phyloP scores from a whole-genome alignment of 2,113 vertebrate genomes.

The Murina feae region DNA sequence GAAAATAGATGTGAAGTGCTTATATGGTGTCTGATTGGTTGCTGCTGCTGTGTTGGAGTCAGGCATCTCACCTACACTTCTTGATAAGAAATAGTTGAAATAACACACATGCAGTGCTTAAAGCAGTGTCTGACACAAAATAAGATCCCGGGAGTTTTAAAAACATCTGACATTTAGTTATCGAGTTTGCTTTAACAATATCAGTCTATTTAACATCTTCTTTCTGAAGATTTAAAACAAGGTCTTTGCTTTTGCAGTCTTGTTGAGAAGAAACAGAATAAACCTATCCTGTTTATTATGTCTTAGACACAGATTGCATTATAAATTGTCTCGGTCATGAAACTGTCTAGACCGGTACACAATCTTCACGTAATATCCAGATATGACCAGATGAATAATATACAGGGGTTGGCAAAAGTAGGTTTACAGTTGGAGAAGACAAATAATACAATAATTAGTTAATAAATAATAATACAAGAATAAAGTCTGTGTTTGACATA shows the following conservation, averaged over 20 bases:
- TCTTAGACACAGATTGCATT: background rate
- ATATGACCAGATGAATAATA: background rate
- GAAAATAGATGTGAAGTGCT: background rate
- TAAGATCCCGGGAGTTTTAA: background rate
- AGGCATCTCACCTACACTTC: background rate
- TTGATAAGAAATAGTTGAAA: conserved; percentile 9
- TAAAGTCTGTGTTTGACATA: background rate
- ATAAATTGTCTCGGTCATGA: background rate
- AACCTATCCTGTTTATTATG: background rate
- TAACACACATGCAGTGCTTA: background rate
- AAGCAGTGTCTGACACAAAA: background rate
- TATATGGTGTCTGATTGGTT: background rate
- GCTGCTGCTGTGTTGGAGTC: background rate
- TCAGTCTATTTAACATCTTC: background rate
- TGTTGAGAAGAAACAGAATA: conserved; percentile 25
- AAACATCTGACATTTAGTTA: background rate
- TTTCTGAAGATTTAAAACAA: conserved; percentile 12
- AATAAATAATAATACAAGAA: background rate
- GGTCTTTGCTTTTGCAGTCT: background rate
- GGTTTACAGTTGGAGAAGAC: background rate
- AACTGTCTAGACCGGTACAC: background rate
- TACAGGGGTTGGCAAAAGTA: background rate
- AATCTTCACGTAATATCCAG: background rate
- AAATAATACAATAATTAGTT: background rate
- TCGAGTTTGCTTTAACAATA: background rate